phyloP scores from a whole-genome alignment of 2,113 vertebrate genomes.

The Heliornis fulica region DNA sequence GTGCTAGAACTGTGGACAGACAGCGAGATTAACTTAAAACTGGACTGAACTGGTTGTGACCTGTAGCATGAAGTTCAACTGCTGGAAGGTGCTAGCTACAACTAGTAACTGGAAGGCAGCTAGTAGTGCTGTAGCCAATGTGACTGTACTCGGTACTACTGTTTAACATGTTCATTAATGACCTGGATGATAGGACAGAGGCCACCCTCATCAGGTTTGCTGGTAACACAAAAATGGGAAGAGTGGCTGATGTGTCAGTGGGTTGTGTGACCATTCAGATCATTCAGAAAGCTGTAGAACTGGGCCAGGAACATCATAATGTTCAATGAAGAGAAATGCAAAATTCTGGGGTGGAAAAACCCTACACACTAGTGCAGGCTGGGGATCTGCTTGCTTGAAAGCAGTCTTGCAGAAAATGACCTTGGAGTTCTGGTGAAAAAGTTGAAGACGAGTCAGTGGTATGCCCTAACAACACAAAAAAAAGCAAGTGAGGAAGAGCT shows the following conservation, averaged over 20 bases:
- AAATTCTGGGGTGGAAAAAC: neutral
- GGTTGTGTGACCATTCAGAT: neutral
- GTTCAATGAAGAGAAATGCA: neutral
- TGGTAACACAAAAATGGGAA: neutral
- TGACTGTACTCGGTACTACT: neutral
- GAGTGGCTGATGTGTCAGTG: neutral
- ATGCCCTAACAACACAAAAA: neutral
- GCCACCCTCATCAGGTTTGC: neutral
- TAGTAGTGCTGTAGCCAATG: neutral
- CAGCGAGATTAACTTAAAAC: neutral
- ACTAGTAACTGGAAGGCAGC: neutral
- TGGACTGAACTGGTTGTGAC: neutral
- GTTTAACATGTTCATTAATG: neutral
- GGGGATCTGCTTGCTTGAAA: neutral
- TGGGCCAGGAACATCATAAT: neutral
- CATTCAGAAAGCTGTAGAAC: no score
- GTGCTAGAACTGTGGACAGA: neutral
- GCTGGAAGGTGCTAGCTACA: neutral
- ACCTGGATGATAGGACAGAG: neutral
- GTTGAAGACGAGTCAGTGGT: neutral
- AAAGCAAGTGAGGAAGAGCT: rapidly evolving
- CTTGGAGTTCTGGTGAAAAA: neutral
- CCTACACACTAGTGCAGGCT: neutral
- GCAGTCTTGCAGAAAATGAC: neutral
- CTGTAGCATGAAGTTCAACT: neutral